Base-by-base conservation (phyloP, 2,113 vertebrate genomes). In the Ivindomyrus marchei region DNA sequence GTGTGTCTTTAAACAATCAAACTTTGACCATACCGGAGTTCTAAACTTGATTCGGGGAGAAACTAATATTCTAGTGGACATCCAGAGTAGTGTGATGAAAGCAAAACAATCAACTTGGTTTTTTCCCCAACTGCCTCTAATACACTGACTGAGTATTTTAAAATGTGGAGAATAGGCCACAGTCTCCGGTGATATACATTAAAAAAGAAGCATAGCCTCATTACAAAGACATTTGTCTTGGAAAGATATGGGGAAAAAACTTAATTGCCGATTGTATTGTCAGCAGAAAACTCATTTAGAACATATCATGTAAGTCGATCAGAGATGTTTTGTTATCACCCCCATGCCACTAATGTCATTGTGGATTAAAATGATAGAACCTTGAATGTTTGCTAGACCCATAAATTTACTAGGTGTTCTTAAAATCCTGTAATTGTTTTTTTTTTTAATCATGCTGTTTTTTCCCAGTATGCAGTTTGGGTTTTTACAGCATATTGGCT, bases 401-500 rank as follows among this genome's bases (percentile, higher is more conserved):
- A 42, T 50, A 42, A 10, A 58, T 58, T 58, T 21, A 42, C 87
- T 58, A 58, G 53, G 36, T 58, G 53, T 58, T 80, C 56, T 89
- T 77, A 89, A 89, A 49, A 36, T 39, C 49, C 46, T 88, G 42
- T 52, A 49, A 77, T 80, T 89, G 42, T 88, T 70, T 70, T 39
- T 39, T 89, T 89, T 89, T 46, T 89, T 80, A 80, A 50, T 49
- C 39, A 62, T 24, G 47, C 85, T 36, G 46, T 62, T 19, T 53
- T 45, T 42, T 53, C 89, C 89, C 86, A 91, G 46, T 92, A 88
- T 77, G 24, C 56, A 89, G 39, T 89, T 90, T 86, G 66, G 80
- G 90, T 83, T 91, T 90, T 91, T 92, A 87, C 88, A 92, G 91
- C 92, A 91, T 90, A 90, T 70, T 91, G 90, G 91, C 77, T 93